phyloP scores from a whole-genome alignment of 2,113 vertebrate genomes.

The Recurvirostra avosetta region DNA sequence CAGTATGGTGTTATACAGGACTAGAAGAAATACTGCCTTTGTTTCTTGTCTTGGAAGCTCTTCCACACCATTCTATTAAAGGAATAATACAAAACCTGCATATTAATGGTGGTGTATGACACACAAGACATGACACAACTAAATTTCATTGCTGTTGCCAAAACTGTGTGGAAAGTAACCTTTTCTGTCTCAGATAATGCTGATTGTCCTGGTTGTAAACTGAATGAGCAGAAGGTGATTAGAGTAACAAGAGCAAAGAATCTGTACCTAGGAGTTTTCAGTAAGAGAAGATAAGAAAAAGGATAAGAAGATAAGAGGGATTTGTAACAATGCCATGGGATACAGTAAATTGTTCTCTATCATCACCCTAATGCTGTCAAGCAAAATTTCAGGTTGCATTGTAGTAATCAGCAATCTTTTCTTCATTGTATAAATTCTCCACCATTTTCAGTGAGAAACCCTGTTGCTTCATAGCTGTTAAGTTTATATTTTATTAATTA shows the following conservation, averaged over 20 bases:
- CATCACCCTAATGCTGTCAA: fast-evolving
- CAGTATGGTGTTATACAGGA: background rate
- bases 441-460: background rate
- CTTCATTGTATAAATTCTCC: background rate
- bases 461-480: background rate
- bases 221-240: background rate
- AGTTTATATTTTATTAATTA: background rate
- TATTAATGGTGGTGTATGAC: background rate
- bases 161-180: background rate
- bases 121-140: background rate
- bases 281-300: background rate
- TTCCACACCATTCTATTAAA: background rate
- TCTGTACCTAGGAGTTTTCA: background rate
- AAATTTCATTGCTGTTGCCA: background rate
- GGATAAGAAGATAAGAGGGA: background rate
- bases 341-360: background rate
- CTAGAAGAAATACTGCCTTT: background rate
- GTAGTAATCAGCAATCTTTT: background rate
- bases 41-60: background rate
- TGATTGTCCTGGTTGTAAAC: background rate
- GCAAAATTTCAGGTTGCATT: background rate
- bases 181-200: background rate
- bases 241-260: background rate
- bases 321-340: background rate
- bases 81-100: background rate